Percentiles rank a stretch among this genome's conserved stretches.
Evolutionary conservation across 1,140 invertebrate genomes (phyloP).

Genomic region (Drosophila nigromelanica): DNA sequence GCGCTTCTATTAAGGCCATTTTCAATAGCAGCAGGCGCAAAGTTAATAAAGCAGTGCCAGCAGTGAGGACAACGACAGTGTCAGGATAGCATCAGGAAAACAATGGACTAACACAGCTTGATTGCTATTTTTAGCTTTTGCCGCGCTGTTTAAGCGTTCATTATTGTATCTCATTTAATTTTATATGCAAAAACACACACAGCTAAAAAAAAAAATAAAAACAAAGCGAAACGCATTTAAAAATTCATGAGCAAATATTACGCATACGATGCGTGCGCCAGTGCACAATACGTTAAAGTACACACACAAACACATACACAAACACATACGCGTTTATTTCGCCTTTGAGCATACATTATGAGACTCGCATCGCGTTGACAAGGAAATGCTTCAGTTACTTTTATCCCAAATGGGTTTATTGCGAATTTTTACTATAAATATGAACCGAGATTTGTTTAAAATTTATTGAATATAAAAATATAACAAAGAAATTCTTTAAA

Average conservation of each 20-base stretch:
- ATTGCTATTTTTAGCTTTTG: constrained; percentile 64
- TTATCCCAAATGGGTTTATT: not conserved
- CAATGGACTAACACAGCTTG: constrained; percentile 36
- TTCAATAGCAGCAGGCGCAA: constrained; percentile 26
- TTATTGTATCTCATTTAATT: constrained; percentile 78
- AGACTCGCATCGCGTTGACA: constrained; percentile 3
- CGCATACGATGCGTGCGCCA: constrained; percentile 52
- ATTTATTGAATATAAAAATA: no score
- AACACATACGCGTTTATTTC: not conserved
- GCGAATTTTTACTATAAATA: no score
- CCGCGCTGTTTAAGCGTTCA: constrained; percentile 43
- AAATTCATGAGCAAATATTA: constrained; percentile 64
- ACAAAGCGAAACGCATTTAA: constrained; percentile 47
- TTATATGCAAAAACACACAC: constrained; percentile 65
- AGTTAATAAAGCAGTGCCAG: constrained; percentile 14
- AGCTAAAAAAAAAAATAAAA: not conserved
- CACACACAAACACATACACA: not conserved
- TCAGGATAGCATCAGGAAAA: constrained; percentile 7
- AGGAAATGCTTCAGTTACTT: not conserved
- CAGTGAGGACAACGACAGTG: not conserved
- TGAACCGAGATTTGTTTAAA: no score
- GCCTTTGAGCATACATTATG: constrained; percentile 6
- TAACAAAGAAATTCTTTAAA: no score
- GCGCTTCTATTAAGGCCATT: constrained; percentile 20
- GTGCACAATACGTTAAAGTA: not conserved